Base-by-base conservation (phyloP, 2,113 vertebrate genomes). In the Macheiramphus alcinus region DNA sequence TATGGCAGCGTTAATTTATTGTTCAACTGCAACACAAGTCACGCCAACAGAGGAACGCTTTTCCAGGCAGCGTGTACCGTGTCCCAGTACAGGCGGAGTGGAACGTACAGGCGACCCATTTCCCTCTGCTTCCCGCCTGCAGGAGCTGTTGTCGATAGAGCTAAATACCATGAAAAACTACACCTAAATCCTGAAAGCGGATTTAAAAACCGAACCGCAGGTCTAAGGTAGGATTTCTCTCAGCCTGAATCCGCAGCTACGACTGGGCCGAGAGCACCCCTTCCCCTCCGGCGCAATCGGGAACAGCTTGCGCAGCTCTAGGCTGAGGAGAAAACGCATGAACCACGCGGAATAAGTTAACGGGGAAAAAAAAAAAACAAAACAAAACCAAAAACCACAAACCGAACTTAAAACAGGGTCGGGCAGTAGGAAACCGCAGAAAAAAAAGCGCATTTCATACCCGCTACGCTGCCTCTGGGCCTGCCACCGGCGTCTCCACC, bases 121-220 rank as follows among this genome's bases (percentile, higher is more conserved):
- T 40, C 59, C 10, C 17, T 50, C 14, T 0, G 5, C 31, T 34
- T 47, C 58, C 21, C 50, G 15, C 19, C 11, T 14, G 22, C 45
- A 11, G 11, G 6, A 78, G 40, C 25, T 23, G 31, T 3, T 61
- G 19, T 17, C n/a, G 10, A 6, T 0, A 5, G 12, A 22, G 3
- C 3, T 5, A 9, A 61, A 55, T 0, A 32, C 20, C 13, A 7
- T 0, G 7, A 19, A 59, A 76, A 18, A 32, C 25, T 2, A 10
- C 9, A 25, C 3, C 12, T 20, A 38, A 23, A 21, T 1, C 8
- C 31, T 3, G 9, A 22, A 17, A 11, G 27, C 0, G 1, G 1
- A 15, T 53, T 53, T 53, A 27, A 43, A 31, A 82, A 32, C 19
- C 19, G 5, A 50, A 5, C 4, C 3, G 25, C 21, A 13, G 11